Evolutionary conservation across 2,888 invertebrate genomes (phyloP), one percentile per base, ranked within the genome.

Genomic region (Melanotus villosus): DNA sequence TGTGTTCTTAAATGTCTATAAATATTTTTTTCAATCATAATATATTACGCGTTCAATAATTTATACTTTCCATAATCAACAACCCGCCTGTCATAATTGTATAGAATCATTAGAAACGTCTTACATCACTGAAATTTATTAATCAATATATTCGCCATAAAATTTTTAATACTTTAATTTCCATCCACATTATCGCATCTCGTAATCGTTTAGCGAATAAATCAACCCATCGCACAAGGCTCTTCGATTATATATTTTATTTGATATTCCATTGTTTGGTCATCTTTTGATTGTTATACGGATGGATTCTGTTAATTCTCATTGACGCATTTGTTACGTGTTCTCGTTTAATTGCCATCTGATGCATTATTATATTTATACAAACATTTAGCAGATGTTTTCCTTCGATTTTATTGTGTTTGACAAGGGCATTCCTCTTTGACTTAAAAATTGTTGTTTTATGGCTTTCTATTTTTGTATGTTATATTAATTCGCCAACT

Each of bases 11-110:
- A 69, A 65, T 65, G 52, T 65, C 64, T 65, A 68, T 65, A 68
- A 60, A 68, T 68, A 64, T 57, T 58, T 68, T n/a, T 68, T 71
- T 69, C 65, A 65, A 69, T 69, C 71, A 60, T 65, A 65, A 65
- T 65, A 68, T 68, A 68, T 65, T 71, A 59, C 34, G 43, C 38
- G 65, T 38, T 65, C 43, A 60, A 71, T 68, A 71, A 71, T 68
- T 68, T 68, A 59, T 64, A 59, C 50, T 64, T 67, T 43, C 36
- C 54, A 50, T 66, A 68, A 52, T 70, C 68, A 57, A 62, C 70
- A 68, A 52, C 70, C 65, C 58, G 36, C 59, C 68, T 68, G 68
- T 68, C 68, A 56, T 56, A 32, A 67, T 60, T 67, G 67, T 60
- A 59, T 62, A 34, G 38, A 58, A 64, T 64, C 62, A 68, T 68